Base-by-base conservation (phyloP, 2,113 vertebrate species). In the Uropsilus gracilis region DNA sequence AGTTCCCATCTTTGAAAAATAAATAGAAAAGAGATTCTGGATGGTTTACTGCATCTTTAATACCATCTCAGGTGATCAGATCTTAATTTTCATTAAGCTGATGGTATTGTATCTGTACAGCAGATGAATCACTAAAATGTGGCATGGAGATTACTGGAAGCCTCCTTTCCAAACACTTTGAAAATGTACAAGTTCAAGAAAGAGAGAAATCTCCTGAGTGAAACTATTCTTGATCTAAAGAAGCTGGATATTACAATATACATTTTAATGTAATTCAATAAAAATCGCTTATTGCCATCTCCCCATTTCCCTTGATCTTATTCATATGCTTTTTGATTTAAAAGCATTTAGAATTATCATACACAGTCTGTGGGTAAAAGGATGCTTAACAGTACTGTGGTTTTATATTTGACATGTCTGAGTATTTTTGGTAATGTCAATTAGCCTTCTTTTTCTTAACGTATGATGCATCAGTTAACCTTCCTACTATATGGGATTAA, bases 241-340 rank as follows among this genome's bases (percentile, higher is more conserved):
- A 8, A 86, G 18, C 1, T 44, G 1, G 8, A 72, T 77, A 24
- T 39, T 44, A 94, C 28, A 64, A 82, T 64, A 69, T 63, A 55
- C 69, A 94, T 80, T 91, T 96, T 93, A 80, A 86, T 89, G 13
- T 91, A 80, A 95, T 64, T 91, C 94, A 94, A 80, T 82, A 53
- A 84, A 95, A 94, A 76, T 87, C n/a, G 75, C 39, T 85, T 87
- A 86, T 5, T 78, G 5, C 17, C 53, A 87, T 14, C 6, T 39
- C 44, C 6, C 4, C n/a, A 61, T 75, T 18, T 0, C 11, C 16
- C 14, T 5, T 34, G 1, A 82, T 86, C 34, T 59, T 80, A 34
- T 86, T 63, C 32, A 59, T 32, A 32, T 69, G 28, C 39, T 93
- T 86, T 42, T 84, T 44, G 14, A 8, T 24, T 77, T 77, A 94